Evolutionary conservation across 2,113 vertebrate species (phyloP).

Genomic region (Apaloderma vittatum): DNA sequence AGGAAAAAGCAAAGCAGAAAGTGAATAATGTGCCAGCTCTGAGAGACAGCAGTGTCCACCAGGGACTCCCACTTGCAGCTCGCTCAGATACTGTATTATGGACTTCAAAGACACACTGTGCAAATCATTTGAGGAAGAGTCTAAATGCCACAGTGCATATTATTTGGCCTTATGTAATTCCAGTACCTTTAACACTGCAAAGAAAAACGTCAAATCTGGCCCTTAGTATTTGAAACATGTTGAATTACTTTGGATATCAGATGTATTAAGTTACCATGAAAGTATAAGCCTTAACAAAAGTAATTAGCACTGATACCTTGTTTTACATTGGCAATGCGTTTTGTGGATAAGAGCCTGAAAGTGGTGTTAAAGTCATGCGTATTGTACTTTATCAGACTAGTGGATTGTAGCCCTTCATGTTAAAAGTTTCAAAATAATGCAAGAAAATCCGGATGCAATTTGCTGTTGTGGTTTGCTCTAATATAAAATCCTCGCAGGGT

Average conservation of each 20-base stretch:
- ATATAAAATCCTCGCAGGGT: not conserved
- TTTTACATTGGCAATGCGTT: not conserved
- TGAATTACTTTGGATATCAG: constrained; percentile 16
- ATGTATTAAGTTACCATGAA: not conserved
- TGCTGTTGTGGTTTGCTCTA: not conserved
- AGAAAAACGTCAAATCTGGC: constrained; percentile 3
- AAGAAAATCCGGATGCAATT: constrained; percentile 1
- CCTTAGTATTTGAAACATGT: not conserved
- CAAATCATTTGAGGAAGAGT: not conserved
- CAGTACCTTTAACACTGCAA: not conserved
- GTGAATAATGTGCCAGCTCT: not conserved
- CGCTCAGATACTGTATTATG: not conserved
- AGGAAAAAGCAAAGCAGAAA: not conserved
- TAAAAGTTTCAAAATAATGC: constrained; percentile 18
- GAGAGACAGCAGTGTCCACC: not conserved
- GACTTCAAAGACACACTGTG: not conserved
- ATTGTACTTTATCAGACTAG: not conserved
- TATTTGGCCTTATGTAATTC: not conserved
- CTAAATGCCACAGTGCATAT: not conserved
- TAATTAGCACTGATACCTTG: constrained; percentile 40
- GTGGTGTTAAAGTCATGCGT: not conserved
- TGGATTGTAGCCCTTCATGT: not conserved
- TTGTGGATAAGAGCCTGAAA: constrained; percentile 11
- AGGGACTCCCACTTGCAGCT: not conserved
- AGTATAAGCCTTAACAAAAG: constrained; percentile 7